These are phyloP conservation scores for Strix uralensis DNA, from an alignment of 2,113 vertebrate genomes.

Conservation along the genomic window DNA sequence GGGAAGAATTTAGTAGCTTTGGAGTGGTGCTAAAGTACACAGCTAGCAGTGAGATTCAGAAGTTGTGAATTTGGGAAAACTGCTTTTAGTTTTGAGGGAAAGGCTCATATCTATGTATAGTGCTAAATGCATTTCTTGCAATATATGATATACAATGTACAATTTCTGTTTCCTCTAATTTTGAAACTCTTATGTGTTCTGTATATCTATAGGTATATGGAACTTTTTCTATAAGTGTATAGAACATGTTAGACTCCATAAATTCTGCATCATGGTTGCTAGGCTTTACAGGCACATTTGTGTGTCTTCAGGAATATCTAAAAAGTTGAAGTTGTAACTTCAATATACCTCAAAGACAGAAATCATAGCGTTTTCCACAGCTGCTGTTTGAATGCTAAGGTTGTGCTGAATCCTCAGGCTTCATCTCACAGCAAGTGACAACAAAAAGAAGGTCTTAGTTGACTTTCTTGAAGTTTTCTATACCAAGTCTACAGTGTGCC, in stretches of 20 bases:
- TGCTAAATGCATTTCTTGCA: neutral
- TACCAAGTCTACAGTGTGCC: neutral
- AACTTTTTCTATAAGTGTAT: neutral
- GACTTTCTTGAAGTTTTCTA: neutral
- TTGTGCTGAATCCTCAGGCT: neutral
- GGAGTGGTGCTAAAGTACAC: neutral
- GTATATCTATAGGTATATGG: neutral
- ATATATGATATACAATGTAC: neutral
- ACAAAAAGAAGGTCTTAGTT: neutral
- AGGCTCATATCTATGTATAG: neutral
- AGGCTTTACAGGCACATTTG: neutral
- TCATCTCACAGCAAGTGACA: neutral
- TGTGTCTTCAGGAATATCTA: neutral
- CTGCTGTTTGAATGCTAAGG: neutral
- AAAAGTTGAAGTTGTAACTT: neutral
- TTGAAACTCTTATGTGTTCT: neutral
- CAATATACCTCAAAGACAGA: neutral
- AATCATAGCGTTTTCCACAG: neutral
- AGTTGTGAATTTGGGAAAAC: constrained; percentile 32
- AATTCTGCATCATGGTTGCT: neutral
- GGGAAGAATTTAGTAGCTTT: neutral
- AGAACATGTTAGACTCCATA: constrained; percentile 1
- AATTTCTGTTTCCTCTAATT: neutral
- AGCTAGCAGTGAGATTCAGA: neutral
- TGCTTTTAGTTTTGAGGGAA: neutral